Evolutionary conservation across 2,797 vertebrate genomes (phyloP).

Genomic region (Lemur catta): DNA sequence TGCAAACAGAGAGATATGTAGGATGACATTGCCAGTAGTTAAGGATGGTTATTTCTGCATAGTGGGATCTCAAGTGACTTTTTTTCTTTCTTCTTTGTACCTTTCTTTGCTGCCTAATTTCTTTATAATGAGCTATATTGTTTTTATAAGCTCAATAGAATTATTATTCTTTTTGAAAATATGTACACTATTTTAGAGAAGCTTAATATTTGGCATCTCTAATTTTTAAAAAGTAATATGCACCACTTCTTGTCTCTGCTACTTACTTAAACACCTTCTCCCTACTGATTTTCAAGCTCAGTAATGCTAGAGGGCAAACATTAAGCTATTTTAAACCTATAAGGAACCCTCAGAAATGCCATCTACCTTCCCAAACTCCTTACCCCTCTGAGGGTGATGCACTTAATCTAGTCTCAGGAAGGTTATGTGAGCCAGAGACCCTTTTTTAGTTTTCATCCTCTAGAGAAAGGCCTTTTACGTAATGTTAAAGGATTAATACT

Average conservation of each 20-base stretch:
- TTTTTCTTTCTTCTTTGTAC: not conserved
- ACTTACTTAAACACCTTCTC: not conserved
- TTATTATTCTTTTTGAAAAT: not conserved
- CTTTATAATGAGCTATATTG: not conserved
- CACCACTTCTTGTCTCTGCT: not conserved
- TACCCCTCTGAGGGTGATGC: not conserved
- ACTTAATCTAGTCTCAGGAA: conserved; percentile 34
- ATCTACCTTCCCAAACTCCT: not conserved
- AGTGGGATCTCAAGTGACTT: not conserved
- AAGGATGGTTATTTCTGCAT: not conserved
- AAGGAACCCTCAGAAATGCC: conserved; percentile 1
- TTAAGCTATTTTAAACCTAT: not conserved
- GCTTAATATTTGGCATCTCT: not conserved
- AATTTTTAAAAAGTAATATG: not conserved
- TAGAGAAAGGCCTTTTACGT: conserved; percentile 1
- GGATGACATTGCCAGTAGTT: not conserved
- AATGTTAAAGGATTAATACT: not conserved
- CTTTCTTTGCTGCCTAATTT: not conserved
- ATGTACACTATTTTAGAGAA: not conserved
- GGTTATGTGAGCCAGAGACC: not conserved
- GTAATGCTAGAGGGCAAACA: conserved; percentile 11
- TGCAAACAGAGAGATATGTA: not conserved
- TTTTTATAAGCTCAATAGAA: not conserved
- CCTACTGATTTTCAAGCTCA: not conserved
- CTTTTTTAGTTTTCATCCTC: not conserved